These are phyloP conservation scores for Rhaphigaster nebulosa DNA, from an alignment of 2,888 invertebrate species.

Conservation along the genomic window DNA sequence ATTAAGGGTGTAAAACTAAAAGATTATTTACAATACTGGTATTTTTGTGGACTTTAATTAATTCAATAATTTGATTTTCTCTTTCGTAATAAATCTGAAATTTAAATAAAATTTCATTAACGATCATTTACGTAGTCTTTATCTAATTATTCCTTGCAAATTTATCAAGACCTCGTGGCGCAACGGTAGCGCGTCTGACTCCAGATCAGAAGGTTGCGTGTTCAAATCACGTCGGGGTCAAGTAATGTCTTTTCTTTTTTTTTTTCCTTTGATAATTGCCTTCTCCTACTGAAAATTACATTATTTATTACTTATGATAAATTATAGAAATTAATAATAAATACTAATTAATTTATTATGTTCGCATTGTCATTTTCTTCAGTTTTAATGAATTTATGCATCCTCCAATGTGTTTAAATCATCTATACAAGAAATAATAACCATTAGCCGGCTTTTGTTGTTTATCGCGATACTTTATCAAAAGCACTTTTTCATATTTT, in stretches of 20 bases:
- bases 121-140: not conserved
- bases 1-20: too few species aligned
- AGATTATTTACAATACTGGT: too few species aligned
- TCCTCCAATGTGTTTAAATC: too few species aligned
- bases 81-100: not conserved
- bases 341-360: not conserved
- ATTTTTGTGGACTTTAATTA: too few species aligned
- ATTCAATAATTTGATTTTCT: too few species aligned
- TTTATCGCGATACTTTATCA: too few species aligned
- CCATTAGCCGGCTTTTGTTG: too few species aligned
- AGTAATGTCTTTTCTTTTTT: not conserved
- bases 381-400: too few species aligned
- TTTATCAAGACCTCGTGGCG: slow-evolving; percentile 77
- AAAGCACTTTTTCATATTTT: too few species aligned
- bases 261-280: not conserved
- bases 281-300: not conserved
- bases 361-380: not conserved
- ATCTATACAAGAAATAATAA: too few species aligned
- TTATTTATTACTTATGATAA: not conserved
- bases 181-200: slow-evolving; percentile 98
- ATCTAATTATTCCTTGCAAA: not conserved
- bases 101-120: not conserved
- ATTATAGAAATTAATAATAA: not conserved
- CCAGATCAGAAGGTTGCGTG: slow-evolving; percentile 98
- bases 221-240: slow-evolving; percentile 98